Base-by-base conservation (phyloP, 1,140 invertebrate genomes). In the Trichonephila clavipes region DNA sequence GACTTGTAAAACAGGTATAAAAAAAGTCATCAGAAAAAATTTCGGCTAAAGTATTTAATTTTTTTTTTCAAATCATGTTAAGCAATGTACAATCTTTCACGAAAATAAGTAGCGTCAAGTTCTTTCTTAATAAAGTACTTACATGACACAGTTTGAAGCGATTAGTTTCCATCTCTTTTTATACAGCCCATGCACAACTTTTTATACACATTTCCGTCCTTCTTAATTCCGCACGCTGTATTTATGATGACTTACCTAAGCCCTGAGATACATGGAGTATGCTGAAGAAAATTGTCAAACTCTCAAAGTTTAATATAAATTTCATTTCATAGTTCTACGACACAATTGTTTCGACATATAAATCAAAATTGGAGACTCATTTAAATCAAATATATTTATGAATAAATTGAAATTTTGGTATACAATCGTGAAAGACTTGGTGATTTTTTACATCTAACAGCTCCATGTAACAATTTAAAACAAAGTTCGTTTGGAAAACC, bases 391-490 rank as follows among this genome's bases (percentile, higher is more conserved):
- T 77, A 34, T 40, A 77, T 77, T 77, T 77, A 18, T 77, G 62
- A 77, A 24, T 77, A 18, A 40, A 10, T 77, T 19, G 28, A 77
- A 77, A 14, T 34, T 77, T 77, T 77, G 72, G 72, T 77, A 77
- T 77, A 77, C 72, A 77, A 40, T 77, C 72, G 34, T 77, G 72
- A 77, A 77, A 77, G 72, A 77, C 72, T 77, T 16, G 28, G 24
- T 40, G 72, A 40, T 40, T 40, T 40, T 40, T 40, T 24, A 18
- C 72, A 34, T 77, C 12, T 19, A 28, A 77, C 14, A 28, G 72
- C 72, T 77, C 72, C 72, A 77, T 34, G 24, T 77, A 40, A 77
- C 72, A 77, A 77, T 77, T 34, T 77, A 77, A 34, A 28, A 77
- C 16, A 77, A 16, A 77, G 28, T 77, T 77, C 72, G 34, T 18